Evolutionary conservation across 2,888 invertebrate species (phyloP).

Genomic region (Clistopyga incitator): DNA sequence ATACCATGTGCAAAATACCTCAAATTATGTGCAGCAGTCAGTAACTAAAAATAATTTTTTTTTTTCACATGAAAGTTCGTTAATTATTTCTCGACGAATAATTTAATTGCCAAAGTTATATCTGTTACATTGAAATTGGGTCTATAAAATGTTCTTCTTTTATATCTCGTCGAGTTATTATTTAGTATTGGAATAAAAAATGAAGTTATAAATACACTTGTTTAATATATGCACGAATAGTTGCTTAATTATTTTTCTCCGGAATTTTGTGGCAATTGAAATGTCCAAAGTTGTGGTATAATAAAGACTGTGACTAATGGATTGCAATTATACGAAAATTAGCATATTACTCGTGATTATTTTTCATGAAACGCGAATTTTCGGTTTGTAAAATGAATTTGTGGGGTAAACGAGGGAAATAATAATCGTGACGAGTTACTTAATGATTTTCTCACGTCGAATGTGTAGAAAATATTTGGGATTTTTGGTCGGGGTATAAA

Average conservation of each 20-base stretch:
- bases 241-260: background rate
- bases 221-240: background rate
- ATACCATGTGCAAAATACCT: too few relatives aligned
- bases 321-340: background rate
- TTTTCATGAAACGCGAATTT: background rate
- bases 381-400: background rate
- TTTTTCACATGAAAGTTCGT: too few relatives aligned
- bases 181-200: too few relatives aligned
- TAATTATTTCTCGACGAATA: too few relatives aligned
- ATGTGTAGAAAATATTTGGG: background rate
- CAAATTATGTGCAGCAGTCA: too few relatives aligned
- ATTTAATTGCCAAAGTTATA: too few relatives aligned
- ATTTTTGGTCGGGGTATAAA: background rate
- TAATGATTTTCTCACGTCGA: slow-evolving; percentile 5
- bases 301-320: background rate
- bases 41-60: too few relatives aligned
- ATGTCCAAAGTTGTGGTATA: background rate
- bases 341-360: background rate
- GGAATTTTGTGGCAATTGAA: background rate
- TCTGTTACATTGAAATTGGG: too few relatives aligned
- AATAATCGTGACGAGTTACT: slow-evolving; percentile 18
- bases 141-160: too few relatives aligned
- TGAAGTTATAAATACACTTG: too few relatives aligned
- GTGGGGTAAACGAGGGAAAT: background rate
- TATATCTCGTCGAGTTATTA: too few relatives aligned